phyloP scores from a whole-genome alignment of 2,113 vertebrate genomes.

The Rhipidura dahli region DNA sequence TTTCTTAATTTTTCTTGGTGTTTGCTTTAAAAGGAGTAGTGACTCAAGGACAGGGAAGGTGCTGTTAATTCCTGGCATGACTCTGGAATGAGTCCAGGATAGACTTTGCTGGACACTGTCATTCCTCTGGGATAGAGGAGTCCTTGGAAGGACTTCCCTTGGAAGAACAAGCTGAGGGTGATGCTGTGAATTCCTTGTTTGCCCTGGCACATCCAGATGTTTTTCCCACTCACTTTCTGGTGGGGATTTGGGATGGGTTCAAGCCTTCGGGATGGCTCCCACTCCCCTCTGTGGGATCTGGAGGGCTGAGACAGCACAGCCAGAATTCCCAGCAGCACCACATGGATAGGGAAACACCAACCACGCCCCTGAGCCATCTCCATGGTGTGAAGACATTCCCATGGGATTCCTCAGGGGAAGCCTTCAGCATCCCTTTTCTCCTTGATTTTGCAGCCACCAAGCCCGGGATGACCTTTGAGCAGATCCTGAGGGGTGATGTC shows the following conservation, averaged over 20 bases:
- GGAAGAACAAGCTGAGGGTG: background rate
- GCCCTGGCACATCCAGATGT: background rate
- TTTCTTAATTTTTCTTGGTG: accelerated
- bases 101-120: background rate
- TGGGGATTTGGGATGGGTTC: background rate
- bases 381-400: accelerated
- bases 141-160: background rate
- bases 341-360: background rate
- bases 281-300: background rate
- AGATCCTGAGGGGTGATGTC: constrained; percentile 71
- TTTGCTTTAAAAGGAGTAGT: background rate
- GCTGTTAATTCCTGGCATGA: background rate
- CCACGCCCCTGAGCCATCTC: background rate
- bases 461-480: constrained; percentile 76
- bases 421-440: background rate
- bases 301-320: background rate
- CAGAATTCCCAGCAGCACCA: background rate
- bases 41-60: background rate
- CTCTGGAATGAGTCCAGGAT: background rate
- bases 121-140: background rate
- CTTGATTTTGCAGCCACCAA: constrained; percentile 70
- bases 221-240: background rate
- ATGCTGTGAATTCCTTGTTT: background rate
- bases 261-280: background rate
- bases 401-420: background rate